Evolutionary conservation across 2,797 vertebrate species (phyloP).

Genomic region (Channallabes apus): DNA sequence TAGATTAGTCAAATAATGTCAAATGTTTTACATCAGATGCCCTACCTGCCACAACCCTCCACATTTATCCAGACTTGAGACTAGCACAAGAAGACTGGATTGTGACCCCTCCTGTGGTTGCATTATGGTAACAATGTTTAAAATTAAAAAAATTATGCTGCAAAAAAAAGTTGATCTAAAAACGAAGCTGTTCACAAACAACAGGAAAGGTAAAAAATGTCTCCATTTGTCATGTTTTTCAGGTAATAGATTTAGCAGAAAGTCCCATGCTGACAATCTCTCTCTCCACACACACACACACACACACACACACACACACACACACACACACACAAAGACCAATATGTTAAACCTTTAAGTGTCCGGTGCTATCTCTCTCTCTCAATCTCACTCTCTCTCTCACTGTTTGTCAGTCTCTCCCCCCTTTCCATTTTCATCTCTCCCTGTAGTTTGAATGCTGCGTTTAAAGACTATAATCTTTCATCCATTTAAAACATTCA

Average conservation of each 20-base stretch:
- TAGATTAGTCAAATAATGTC: too few relatives aligned
- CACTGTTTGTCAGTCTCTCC: not conserved
- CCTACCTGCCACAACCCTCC: too few relatives aligned
- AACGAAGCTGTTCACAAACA: not conserved
- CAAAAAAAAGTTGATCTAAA: not conserved
- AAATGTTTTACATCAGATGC: too few relatives aligned
- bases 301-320: not conserved
- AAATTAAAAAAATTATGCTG: too few relatives aligned
- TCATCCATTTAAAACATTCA: slow-evolving; percentile 52
- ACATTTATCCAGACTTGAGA: too few relatives aligned
- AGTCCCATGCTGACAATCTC: not conserved
- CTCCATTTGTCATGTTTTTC: not conserved
- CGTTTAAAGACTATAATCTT: slow-evolving; percentile 49
- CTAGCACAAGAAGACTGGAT: too few relatives aligned
- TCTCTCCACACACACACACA: not conserved
- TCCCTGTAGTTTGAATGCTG: slow-evolving; percentile 12
- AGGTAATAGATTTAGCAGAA: not conserved
- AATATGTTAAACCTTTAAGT: not conserved
- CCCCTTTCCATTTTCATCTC: slow-evolving; percentile 8
- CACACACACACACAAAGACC: not conserved
- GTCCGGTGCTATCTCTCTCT: not conserved
- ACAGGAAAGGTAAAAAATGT: not conserved
- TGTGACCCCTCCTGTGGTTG: too few relatives aligned
- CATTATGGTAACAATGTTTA: too few relatives aligned
- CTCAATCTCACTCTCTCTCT: slow-evolving; percentile 4